Base-by-base conservation (phyloP, 2,113 vertebrate genomes). In the Hyla sarda region DNA sequence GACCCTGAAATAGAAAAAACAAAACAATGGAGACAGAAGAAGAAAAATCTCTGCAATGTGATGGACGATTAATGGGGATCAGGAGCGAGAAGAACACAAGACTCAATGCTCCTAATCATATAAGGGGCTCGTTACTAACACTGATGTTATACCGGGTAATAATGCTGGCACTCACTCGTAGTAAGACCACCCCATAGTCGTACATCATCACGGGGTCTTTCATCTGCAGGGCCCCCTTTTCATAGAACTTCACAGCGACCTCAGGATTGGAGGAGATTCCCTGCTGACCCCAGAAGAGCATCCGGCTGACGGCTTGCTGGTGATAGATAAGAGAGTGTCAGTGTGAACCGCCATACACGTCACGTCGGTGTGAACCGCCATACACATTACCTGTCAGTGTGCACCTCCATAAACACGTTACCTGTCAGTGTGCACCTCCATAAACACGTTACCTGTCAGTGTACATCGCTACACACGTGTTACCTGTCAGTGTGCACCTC, bases 241-340 rank as follows among this genome's bases (percentile, higher is more conserved):
- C 89, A 3, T 95, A 96, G 88, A 95, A 94, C 80, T 88, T 93
- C 41, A 90, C 92, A 37, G 95, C 95, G 8, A 89, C 90, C 67
- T 88, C 88, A 45, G 94, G 90, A 83, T 96, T 89, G 47, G 92
- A 88, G 81, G 92, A 87, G 23, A 96, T 90, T 5, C 95, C 95
- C 88, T 93, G 94, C 91, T 96, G 94, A 74, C 95, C 95, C 95
- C 95, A 96, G 89, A 93, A 96, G 71, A 96, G 91, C 94, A 95
- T 95, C 62, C 93, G 92, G n/a, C 88, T 93, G 32, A 95, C 52
- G 0, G 92, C n/a, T 91, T 93, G 93, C 95, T 96, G 84, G 17
- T 87, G n/a, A 88, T 2, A 78, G 3, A 78, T 13, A 54, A 56
- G 50, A 12, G 69, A 45, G 45, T 25, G 71, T 25, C 73, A 75